Base-by-base conservation (phyloP, 2,888 invertebrate genomes). In the Monopis laevigella region DNA sequence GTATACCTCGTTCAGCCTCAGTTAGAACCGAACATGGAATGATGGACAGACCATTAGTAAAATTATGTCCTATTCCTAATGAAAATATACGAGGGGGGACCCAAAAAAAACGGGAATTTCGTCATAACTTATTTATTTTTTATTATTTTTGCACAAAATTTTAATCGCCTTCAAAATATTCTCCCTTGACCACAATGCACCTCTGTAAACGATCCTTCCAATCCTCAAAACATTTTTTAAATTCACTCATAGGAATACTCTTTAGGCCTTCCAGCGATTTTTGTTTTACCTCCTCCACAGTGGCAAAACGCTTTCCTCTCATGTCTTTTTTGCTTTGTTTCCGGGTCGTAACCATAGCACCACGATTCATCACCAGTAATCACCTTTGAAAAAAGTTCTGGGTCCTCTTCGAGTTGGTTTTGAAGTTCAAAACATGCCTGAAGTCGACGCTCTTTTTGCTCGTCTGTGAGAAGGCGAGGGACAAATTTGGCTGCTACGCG, bases 341-440 rank as follows among this genome's bases (percentile, higher is more conserved):
- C 13, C 7, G 34, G 34, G 34, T 8, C 16, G 34, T 18, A 34
- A 13, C 34, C 34, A 34, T 17, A 34, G 34, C 34, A 34, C 34
- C 34, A 34, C 34, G 34, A 34, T 34, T 34, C 16, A 34, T 34
- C 34, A 34, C 34, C 34, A 34, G 8, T 34, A 6, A 34, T 34
- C 34, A 34, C 34, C 34, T 8, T 5, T 34, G 18, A 34, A 13
- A 34, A 34, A 34, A 6, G 34, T 34, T 34, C 34, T 8, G 34
- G 34, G 18, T 18, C 34, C 34, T 34, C 18, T 34, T 34, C 34
- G 11, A 34, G 34, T n/a, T 34, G 34, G 11, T 34, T 34, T 34
- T 30, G 30, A 30, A 30, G 30, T 30, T 30, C 30, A 30, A 30
- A 7, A 30, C 30, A 30, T 30, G 30, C 30, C 30, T 30, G 30